phyloP scores from a whole-genome alignment of 2,113 vertebrate genomes.

The Vulpes ferrilata region DNA sequence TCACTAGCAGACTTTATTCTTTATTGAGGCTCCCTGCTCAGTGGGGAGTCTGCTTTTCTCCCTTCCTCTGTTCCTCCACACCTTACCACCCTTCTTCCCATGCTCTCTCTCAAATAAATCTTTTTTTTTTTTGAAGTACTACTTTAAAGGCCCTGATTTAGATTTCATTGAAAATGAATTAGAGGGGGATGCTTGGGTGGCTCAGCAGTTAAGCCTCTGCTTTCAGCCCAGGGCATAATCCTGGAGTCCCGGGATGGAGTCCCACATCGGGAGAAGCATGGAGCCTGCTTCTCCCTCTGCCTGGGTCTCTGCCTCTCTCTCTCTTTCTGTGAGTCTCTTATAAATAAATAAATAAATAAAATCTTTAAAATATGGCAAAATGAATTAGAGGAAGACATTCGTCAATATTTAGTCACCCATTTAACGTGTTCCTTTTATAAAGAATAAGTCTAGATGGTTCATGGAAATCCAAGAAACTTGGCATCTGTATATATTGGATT shows the following conservation, averaged over 20 bases:
- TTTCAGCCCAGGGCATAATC: too few species aligned
- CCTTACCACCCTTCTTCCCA: not conserved
- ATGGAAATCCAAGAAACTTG: not conserved
- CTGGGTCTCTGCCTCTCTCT: too few species aligned
- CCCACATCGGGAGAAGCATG: too few species aligned
- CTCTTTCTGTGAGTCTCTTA: too few species aligned
- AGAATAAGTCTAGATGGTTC: not conserved
- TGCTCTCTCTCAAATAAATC: not conserved
- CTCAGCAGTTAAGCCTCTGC: too few species aligned
- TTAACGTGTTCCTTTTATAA: not conserved
- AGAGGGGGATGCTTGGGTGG: not conserved
- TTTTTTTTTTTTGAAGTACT: not conserved
- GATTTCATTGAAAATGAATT: slow-evolving; percentile 36
- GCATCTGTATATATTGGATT: not conserved
- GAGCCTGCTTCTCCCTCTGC: too few species aligned
- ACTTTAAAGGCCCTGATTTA: not conserved
- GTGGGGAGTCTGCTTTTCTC: not conserved
- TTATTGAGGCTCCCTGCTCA: not conserved
- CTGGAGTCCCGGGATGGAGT: too few species aligned
- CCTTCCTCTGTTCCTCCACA: not conserved
- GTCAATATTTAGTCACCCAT: not conserved
- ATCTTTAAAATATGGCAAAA: too few species aligned
- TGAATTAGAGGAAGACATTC: not conserved
- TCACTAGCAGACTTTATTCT: too few species aligned
- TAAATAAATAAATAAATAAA: too few species aligned